Evolutionary conservation across 2,888 invertebrate species (phyloP), one percentile per base, ranked within the genome.

Genomic region (Kryphioiulus occultus): DNA sequence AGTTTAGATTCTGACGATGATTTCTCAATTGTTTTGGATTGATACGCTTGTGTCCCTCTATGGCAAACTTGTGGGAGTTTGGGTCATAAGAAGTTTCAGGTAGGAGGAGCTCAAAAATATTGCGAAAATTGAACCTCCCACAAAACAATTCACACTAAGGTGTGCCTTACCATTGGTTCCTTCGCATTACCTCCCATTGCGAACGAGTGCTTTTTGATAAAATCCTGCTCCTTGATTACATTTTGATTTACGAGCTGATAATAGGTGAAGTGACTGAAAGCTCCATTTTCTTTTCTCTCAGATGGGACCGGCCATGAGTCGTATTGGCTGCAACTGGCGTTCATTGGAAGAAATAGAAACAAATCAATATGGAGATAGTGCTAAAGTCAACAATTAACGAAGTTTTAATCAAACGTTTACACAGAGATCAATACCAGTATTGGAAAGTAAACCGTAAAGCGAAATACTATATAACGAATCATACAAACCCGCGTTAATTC

Each of bases 171-270:
- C 78, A 78, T 78, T 78, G 78, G 78, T 30, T 78, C 78, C 30
- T 30, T 12, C 26, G 78, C 78, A 26, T 0, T 15, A 78, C 78
- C 30, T 78, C 68, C 78, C 78, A 78, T 78, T 30, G 78, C 78
- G 12, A 30, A 78, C 78, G 15, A 78, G 78, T 78, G 30, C 44
- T 30, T 78, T 68, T 78, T 78, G 78, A 78, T 78, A 78, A 15
- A 78, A 78, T 78, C 12, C 30, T 78, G 78, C 30, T 78, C 30
- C 30, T 78, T 30, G 30, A 78, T 78, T 78, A 30, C 78, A 78
- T 78, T 78, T 78, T 78, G 78, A 78, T 78, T 78, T 78, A 78
- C 30, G 26, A 78, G 78, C 26, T 78, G 78, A 78, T 78, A 78
- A 30, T 10, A 78, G 78, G 78, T 78, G 78, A 78, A 78, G 78